These are phyloP conservation scores for Perccottus glenii DNA, from an alignment of 2,113 vertebrate species.

Conservation along the genomic window DNA sequence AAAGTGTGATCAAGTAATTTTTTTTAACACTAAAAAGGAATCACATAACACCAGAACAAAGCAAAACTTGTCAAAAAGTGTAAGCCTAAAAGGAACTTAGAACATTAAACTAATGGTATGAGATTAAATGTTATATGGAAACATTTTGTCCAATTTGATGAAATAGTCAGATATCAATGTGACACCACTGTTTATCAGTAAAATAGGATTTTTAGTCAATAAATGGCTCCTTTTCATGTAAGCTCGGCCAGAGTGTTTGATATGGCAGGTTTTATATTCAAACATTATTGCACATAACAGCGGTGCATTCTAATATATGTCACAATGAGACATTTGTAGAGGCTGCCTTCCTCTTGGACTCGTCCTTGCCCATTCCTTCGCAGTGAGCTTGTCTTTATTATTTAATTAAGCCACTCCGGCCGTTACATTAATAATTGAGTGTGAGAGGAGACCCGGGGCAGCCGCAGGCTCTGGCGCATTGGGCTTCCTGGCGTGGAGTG, in stretches of 20 bases:
- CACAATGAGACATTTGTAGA: slow-evolving; percentile 44
- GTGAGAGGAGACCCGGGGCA: slow-evolving; percentile 80
- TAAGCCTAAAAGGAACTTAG: no score
- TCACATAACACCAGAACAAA: no score
- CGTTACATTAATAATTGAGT: slow-evolving; percentile 85
- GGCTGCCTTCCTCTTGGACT: slow-evolving; percentile 53
- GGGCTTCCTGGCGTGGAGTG: slow-evolving; percentile 82
- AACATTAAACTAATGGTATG: no score
- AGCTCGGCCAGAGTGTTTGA: slow-evolving; percentile 16
- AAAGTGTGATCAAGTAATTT: no score
- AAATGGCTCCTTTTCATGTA: slow-evolving; percentile 7
- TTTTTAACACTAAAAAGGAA: no score
- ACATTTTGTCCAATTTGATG: no score
- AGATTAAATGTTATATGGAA: no score
- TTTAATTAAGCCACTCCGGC: slow-evolving; percentile 82
- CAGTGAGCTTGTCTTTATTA: slow-evolving; percentile 81
- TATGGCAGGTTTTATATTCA: slow-evolving; percentile 31
- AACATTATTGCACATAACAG: slow-evolving; percentile 27
- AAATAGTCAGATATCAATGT: background rate
- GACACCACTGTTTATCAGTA: slow-evolving; percentile 2
- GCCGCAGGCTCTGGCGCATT: slow-evolving; percentile 72
- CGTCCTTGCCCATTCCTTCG: slow-evolving; percentile 79
- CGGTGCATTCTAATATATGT: slow-evolving; percentile 35
- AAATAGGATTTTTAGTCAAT: background rate
- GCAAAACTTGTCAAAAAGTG: no score